These are phyloP conservation scores for Drosophila bocqueti DNA, from an alignment of 1,140 invertebrate species.

Conservation along the genomic window DNA sequence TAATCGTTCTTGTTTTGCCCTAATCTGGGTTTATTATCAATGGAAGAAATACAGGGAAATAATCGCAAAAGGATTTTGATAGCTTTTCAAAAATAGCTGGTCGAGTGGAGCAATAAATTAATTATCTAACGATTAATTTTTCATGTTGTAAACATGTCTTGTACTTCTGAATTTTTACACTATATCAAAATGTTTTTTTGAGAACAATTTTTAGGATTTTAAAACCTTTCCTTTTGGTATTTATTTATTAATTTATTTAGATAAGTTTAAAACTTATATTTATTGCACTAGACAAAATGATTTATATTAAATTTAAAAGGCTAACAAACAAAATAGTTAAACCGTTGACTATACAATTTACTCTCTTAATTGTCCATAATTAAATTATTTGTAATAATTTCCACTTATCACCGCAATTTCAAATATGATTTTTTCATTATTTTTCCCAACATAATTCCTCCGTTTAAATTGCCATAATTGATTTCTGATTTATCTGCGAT, in stretches of 20 bases:
- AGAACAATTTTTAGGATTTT: background rate
- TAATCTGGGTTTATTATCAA: constrained; percentile 5
- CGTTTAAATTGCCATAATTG: background rate
- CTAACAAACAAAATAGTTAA: background rate
- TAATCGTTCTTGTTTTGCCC: background rate
- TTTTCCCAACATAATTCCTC: background rate
- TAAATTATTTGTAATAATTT: background rate
- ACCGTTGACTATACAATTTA: background rate
- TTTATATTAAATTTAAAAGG: background rate
- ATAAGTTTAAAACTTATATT: too few relatives aligned
- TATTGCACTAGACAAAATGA: too few relatives aligned
- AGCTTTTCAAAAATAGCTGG: background rate
- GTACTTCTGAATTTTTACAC: background rate
- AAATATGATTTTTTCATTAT: background rate
- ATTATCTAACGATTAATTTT: background rate
- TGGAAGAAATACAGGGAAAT: background rate
- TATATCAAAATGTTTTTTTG: background rate
- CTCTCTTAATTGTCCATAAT: too few relatives aligned
- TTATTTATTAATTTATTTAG: background rate
- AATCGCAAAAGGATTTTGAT: background rate
- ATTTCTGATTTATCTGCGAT: constrained; percentile 12
- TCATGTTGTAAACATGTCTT: background rate
- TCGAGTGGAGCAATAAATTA: background rate
- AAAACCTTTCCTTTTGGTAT: background rate
- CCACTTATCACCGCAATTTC: background rate